A percentile compares a stretch with the other conserved stretches of the same genome.
These are phyloP conservation scores for Callionymus lyra DNA, from an alignment of 2,113 vertebrate species.

Conservation along the genomic window DNA sequence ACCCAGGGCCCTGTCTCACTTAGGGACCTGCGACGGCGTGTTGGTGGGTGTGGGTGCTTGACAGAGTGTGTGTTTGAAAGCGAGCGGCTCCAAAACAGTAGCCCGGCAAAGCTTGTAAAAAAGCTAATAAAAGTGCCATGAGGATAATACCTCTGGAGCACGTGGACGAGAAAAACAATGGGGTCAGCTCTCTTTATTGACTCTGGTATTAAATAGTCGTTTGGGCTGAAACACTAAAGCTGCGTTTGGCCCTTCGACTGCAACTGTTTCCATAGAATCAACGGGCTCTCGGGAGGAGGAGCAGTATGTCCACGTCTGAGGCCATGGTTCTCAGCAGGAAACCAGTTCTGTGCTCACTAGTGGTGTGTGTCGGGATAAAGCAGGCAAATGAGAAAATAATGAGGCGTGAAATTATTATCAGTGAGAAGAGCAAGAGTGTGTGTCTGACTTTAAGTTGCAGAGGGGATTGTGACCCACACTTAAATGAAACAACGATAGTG, in stretches of 20 bases:
- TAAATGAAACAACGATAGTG: too few species aligned
- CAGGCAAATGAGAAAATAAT: too few species aligned
- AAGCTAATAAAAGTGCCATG: constrained; percentile 82
- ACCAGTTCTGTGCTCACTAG: not conserved
- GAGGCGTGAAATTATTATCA: too few species aligned
- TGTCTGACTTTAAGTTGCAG: too few species aligned
- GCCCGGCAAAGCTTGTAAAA: constrained; percentile 66
- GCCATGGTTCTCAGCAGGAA: too few species aligned
- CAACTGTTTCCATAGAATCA: too few species aligned
- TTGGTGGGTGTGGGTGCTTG: constrained; percentile 36
- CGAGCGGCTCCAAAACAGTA: constrained; percentile 57
- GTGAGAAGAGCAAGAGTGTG: too few species aligned
- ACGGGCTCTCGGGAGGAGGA: too few species aligned
- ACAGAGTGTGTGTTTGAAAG: constrained; percentile 47
- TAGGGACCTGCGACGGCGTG: constrained; percentile 64
- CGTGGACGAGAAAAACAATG: too few species aligned
- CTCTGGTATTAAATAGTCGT: constrained; percentile 54
- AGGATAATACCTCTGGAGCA: constrained; percentile 63
- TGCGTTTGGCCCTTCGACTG: not conserved
- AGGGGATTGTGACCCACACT: too few species aligned
- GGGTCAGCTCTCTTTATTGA: constrained; percentile 52
- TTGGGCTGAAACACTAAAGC: constrained; percentile 36
- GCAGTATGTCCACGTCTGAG: too few species aligned
- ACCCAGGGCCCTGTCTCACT: constrained; percentile 82
- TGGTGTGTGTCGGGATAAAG: constrained; percentile 2